phyloP scores from a whole-genome alignment of 2,797 vertebrate species.

The Discoglossus pictus region DNA sequence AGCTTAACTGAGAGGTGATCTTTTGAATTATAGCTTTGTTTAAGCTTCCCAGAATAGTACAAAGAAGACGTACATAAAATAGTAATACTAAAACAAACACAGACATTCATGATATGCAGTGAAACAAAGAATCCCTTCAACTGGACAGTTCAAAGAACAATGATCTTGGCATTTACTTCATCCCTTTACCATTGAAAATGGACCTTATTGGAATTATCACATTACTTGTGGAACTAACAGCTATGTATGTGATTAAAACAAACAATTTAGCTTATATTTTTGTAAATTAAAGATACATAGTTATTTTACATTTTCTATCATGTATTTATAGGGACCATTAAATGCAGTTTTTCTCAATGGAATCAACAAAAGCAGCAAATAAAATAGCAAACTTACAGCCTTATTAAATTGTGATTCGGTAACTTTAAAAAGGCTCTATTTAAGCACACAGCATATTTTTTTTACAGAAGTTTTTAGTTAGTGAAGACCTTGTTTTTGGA shows the following conservation, averaged over 20 bases:
- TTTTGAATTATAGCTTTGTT: conserved; percentile 17
- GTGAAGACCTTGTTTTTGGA: no score
- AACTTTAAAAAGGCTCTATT: no score
- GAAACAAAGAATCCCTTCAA: conserved; percentile 5
- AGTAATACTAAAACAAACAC: conserved; percentile 14
- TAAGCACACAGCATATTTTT: no score
- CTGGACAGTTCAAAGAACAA: neutral
- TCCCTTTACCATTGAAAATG: neutral
- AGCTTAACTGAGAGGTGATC: neutral
- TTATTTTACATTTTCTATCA: no score
- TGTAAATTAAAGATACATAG: no score
- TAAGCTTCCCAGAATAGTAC: neutral
- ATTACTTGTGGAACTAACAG: neutral
- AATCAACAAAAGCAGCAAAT: no score
- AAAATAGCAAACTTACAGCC: no score
- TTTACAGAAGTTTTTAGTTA: no score
- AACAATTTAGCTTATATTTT: no score
- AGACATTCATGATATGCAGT: conserved; percentile 1
- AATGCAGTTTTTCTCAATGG: no score
- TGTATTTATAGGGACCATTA: no score
- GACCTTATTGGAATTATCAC: neutral
- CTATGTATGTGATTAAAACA: neutral
- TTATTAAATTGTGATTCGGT: no score
- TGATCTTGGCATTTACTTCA: neutral
- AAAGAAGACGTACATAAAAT: neutral